Percentiles rank a stretch among this genome's conserved stretches.
Evolutionary conservation across 2,888 invertebrate genomes (phyloP).

Genomic region (Eupithecia centaureata): DNA sequence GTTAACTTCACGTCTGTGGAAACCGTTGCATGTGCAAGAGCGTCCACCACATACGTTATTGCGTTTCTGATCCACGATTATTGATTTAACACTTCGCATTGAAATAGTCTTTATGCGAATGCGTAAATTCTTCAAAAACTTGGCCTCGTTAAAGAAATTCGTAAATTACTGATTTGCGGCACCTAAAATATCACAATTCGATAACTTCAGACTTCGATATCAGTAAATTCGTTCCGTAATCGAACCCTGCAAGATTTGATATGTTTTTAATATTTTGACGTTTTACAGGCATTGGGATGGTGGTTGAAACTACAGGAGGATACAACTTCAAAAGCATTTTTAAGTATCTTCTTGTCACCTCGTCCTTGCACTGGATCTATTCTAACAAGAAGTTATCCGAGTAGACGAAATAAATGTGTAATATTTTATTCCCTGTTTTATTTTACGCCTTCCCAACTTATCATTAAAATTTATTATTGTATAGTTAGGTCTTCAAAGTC

Average conservation of each 20-base stretch:
- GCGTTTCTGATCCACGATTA: neutral
- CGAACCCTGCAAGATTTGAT: neutral
- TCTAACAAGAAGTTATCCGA: neutral
- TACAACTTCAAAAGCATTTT: neutral
- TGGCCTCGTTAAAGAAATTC: constrained; percentile 11
- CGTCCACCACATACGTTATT: constrained; percentile 17
- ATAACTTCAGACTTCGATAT: neutral
- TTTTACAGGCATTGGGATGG: constrained; percentile 51
- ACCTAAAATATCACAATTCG: neutral
- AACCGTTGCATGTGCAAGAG: constrained; percentile 21
- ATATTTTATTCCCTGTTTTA: neutral
- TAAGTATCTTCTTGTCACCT: neutral
- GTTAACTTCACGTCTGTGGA: constrained; percentile 21
- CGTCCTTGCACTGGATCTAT: neutral
- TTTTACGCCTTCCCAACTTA: neutral
- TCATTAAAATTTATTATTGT: too few species aligned
- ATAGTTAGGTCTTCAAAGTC: too few species aligned
- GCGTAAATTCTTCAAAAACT: constrained; percentile 25
- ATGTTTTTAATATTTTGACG: constrained; percentile 31
- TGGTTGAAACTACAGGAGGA: constrained; percentile 39
- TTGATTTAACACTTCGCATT: neutral
- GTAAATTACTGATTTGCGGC: constrained; percentile 21
- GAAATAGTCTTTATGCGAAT: constrained; percentile 16
- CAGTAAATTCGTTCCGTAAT: constrained; percentile 4
- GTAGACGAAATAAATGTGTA: neutral